phyloP scores from a whole-genome alignment of 1,140 invertebrate genomes.

The Phthorimaea operculella region DNA sequence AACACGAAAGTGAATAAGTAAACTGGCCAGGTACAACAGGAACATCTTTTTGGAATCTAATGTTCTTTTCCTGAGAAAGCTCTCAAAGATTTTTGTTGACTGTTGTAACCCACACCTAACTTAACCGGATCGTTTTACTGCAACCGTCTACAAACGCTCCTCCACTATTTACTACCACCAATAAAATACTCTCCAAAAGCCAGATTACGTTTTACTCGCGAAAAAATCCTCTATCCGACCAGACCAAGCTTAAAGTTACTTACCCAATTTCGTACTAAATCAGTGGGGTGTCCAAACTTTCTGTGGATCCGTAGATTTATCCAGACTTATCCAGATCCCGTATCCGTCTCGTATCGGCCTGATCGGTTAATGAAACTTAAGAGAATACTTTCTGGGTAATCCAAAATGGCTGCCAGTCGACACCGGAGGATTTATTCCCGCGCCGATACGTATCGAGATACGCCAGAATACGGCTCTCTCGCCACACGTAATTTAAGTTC shows the following conservation, averaged over 20 bases:
- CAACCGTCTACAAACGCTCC: no score
- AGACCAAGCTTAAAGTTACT: background rate
- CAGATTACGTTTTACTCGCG: background rate
- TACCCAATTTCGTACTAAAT: conserved; percentile 22
- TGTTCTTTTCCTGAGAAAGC: no score
- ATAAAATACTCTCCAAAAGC: background rate
- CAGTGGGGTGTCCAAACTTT: conserved; percentile 30
- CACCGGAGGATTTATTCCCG: conserved; percentile 45
- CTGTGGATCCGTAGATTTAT: conserved; percentile 31
- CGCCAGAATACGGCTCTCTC: conserved; percentile 30
- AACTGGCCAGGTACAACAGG: no score
- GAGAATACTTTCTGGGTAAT: conserved; percentile 43
- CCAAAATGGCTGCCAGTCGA: conserved; percentile 40
- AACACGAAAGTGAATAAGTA: no score
- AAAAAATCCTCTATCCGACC: background rate
- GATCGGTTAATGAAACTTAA: conserved; percentile 59
- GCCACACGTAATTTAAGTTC: conserved; percentile 56
- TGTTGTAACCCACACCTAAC: no score
- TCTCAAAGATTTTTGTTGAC: no score
- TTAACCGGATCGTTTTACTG: no score
- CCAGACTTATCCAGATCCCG: conserved; percentile 26
- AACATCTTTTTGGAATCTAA: no score
- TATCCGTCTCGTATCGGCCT: conserved; percentile 36
- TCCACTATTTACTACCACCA: no score
- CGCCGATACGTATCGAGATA: conserved; percentile 50